phyloP scores from a whole-genome alignment of 2,797 vertebrate genomes.

The Enteromius unitaeniatus region DNA sequence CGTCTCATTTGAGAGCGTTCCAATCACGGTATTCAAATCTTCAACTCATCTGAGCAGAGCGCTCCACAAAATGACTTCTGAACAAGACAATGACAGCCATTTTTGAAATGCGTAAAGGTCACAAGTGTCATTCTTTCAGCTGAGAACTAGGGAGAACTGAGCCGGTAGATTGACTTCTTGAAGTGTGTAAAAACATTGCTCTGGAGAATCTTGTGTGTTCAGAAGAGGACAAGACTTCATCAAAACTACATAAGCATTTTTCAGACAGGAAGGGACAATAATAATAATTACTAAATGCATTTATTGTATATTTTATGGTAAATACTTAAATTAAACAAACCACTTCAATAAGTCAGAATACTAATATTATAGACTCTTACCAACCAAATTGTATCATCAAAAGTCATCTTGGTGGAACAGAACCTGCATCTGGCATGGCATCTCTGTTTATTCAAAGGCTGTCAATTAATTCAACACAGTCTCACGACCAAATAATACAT shows the following conservation, averaged over 20 bases:
- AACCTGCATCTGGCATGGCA: neutral
- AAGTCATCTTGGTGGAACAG: neutral
- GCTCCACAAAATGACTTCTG: neutral
- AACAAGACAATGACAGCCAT: neutral
- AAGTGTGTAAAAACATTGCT: neutral
- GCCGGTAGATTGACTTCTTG: too few species aligned
- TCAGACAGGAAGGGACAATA: neutral
- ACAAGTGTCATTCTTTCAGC: neutral
- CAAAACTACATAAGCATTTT: neutral
- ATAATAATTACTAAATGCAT: neutral
- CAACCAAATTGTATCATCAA: neutral
- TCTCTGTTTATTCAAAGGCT: neutral
- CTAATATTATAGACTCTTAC: too few species aligned
- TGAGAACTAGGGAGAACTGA: too few species aligned
- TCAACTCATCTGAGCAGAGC: neutral
- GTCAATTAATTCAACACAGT: neutral
- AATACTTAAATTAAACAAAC: neutral
- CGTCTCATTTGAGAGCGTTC: neutral
- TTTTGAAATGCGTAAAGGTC: slow-evolving; percentile 3
- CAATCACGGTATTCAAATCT: neutral
- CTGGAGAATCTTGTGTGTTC: neutral
- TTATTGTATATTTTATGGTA: neutral
- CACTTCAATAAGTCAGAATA: neutral
- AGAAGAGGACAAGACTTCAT: neutral
- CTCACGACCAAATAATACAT: too few species aligned